Base-by-base conservation (phyloP, 2,888 invertebrate genomes). In the Sipunculus nudus region DNA sequence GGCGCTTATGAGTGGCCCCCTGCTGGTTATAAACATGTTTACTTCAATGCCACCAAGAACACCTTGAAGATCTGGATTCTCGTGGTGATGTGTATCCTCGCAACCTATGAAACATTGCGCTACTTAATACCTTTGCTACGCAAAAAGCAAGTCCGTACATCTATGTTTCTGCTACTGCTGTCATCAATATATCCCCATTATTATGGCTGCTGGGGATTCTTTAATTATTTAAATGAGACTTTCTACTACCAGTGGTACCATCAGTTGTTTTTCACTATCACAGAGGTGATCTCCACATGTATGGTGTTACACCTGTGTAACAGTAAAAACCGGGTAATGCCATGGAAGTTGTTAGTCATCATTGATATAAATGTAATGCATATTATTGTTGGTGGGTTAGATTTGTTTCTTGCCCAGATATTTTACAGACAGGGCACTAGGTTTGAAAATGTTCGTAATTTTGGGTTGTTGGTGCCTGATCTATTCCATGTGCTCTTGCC, bases 401-500 rank as follows among this genome's bases (percentile, higher is more conserved):
- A 81, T 61, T 81, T 81, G 74, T 82, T 82, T 61, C 73, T 80
- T 6, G 55, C 61, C 5, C 78, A 81, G 47, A 76, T 81, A 0
- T 57, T 81, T 3, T 66, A 73, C 25, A 74, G 75, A 2, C 50
- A 70, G 23, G 80, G 79, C 13, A 65, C 68, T 10, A 63, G 54
- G 16, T 80, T 79, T 57, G 80, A 80, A 59, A 79, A 76, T 38
- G 72, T 71, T 1, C 67, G 82, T 19, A 76, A 82, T 54, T 61
- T 81, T 25, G 81, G 75, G 0, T 60, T 82, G 48, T 77, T 81
- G 78, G 62, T 78, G 4, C 81, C 81, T 0, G 82, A 82, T 61
- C 26, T 78, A 16, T 61, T 79, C 5, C 80, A 80, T 74, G 84
- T 90, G 28, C 68, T 87, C 21, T 83, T 91, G 63, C 89, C 90